These are phyloP conservation scores for Hemibagrus wyckioides DNA, from an alignment of 2,113 vertebrate species.

Conservation along the genomic window DNA sequence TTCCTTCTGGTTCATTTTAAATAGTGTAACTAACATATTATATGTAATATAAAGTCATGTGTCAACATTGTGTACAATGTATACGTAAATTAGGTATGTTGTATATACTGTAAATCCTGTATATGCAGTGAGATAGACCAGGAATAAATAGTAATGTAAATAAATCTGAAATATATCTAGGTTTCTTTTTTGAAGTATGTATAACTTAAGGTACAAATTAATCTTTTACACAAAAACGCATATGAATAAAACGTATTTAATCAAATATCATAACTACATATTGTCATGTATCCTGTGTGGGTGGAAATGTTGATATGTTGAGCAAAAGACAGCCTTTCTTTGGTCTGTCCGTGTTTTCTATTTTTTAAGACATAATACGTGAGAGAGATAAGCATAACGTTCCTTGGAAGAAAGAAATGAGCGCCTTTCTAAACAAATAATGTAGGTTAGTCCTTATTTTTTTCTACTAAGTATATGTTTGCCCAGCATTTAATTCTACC, in stretches of 20 bases:
- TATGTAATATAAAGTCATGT: neutral
- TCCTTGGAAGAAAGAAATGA: neutral
- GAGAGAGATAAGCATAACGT: neutral
- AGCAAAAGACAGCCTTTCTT: neutral
- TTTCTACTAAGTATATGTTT: neutral
- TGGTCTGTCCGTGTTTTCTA: neutral
- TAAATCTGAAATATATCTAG: too few species aligned
- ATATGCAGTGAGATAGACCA: neutral
- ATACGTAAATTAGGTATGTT: too few species aligned
- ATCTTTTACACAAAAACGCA: neutral
- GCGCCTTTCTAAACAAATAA: neutral
- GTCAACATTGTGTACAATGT: too few species aligned
- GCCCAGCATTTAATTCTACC: neutral
- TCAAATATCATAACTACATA: too few species aligned
- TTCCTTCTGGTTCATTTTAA: slow-evolving; percentile 12
- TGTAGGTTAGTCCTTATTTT: neutral
- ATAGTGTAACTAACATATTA: neutral
- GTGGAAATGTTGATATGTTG: too few species aligned
- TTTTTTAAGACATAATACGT: neutral
- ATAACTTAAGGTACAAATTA: neutral
- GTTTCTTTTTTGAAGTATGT: neutral
- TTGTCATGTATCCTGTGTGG: too few species aligned
- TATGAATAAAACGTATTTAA: too few species aligned
- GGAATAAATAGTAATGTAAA: too few species aligned
- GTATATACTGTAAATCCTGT: neutral